Evolutionary conservation across 1,140 invertebrate species (phyloP).

Genomic region (Lamellibrachia luymesi): DNA sequence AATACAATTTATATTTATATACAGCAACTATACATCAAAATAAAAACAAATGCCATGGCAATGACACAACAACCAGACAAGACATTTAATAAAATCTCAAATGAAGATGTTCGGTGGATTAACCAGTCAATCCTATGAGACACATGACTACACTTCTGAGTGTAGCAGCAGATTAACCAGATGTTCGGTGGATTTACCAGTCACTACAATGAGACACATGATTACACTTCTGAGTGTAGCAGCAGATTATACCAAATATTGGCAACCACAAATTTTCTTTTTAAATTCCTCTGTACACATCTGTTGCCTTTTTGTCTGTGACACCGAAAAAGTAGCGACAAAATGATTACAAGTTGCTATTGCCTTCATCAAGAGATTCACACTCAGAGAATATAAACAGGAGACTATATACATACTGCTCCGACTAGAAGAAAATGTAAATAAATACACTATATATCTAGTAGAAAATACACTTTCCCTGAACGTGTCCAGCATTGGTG

Average conservation of each 20-base stretch:
- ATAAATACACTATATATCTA: neutral
- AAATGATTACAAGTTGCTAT: neutral
- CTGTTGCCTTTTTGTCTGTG: neutral
- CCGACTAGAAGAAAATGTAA: neutral
- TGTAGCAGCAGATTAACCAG: neutral
- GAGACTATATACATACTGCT: neutral
- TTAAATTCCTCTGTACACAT: neutral
- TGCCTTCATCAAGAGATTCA: neutral
- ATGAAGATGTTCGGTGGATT: neutral
- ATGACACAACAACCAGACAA: too few species aligned
- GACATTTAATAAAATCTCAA: neutral
- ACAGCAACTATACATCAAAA: too few species aligned
- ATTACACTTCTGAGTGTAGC: neutral
- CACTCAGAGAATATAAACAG: neutral
- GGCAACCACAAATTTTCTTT: too few species aligned
- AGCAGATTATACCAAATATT: neutral
- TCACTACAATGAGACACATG: neutral
- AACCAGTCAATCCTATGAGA: neutral
- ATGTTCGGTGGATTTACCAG: neutral
- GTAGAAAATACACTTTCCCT: neutral
- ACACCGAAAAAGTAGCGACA: neutral
- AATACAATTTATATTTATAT: too few species aligned
- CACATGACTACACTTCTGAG: neutral
- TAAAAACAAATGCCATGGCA: too few species aligned
- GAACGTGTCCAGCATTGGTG: neutral